A percentile compares a stretch with the other conserved stretches of the same genome.
phyloP scores from a whole-genome alignment of 2,888 invertebrate genomes.

The Pristionchus entomophagus region DNA sequence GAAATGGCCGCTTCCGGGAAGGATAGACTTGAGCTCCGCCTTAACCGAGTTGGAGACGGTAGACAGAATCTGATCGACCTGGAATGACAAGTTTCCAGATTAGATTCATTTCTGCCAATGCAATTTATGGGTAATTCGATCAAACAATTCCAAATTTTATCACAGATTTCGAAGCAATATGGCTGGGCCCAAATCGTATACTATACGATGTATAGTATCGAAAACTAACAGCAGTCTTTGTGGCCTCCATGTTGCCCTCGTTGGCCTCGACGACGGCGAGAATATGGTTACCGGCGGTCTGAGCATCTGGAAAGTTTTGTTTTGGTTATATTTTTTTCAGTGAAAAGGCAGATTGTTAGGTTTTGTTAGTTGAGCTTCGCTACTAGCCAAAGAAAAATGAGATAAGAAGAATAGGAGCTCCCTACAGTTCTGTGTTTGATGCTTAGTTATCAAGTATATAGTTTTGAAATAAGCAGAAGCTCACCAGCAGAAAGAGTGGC shows the following conservation, averaged over 20 bases:
- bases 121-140: no score
- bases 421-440: no score
- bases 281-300: neutral
- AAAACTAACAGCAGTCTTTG: neutral
- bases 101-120: no score
- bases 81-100: neutral
- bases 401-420: no score
- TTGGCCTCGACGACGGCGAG: slow-evolving; percentile 6
- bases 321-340: neutral
- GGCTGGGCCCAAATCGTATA: no score
- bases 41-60: slow-evolving; percentile 5
- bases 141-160: no score
- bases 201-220: no score
- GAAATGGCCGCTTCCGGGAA: neutral
- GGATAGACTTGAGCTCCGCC: neutral
- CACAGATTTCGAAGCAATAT: no score
- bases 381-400: no score
- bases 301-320: neutral
- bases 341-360: neutral
- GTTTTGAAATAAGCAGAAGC: neutral
- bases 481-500: neutral
- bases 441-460: no score
- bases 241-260: neutral
- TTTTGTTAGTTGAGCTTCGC: no score
- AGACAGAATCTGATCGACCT: neutral